Percentiles rank a stretch among this genome's conserved stretches.
Evolutionary conservation across 2,113 vertebrate genomes (phyloP).

Genomic region (Crotalus helleri): DNA sequence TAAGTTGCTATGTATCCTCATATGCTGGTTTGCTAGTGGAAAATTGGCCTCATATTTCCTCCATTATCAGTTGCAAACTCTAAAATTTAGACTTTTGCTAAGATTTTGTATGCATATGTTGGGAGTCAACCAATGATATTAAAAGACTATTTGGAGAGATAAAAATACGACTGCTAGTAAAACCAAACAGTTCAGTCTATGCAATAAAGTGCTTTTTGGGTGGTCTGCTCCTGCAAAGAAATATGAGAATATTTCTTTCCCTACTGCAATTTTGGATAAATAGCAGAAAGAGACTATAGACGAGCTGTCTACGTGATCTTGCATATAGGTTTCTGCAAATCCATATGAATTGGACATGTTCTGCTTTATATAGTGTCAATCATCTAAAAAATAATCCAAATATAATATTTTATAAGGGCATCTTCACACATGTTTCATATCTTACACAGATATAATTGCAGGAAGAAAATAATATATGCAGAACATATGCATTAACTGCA

Average conservation of each 20-base stretch:
- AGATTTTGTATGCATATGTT: background rate
- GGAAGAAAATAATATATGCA: background rate
- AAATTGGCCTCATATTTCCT: background rate
- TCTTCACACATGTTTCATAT: background rate
- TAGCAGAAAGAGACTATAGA: background rate
- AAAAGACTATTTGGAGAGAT: background rate
- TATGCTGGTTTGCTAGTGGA: background rate
- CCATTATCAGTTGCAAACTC: background rate
- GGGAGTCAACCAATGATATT: background rate
- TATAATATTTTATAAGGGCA: background rate
- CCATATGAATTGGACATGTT: too few relatives aligned
- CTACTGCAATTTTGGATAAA: background rate
- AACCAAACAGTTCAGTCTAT: background rate
- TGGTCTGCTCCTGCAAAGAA: background rate
- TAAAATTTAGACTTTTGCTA: background rate
- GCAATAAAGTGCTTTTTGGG: constrained; percentile 18
- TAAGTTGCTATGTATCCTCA: background rate
- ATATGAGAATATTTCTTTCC: background rate
- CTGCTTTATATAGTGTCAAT: background rate
- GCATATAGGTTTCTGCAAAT: background rate
- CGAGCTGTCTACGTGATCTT: background rate
- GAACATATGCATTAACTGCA: fast-evolving
- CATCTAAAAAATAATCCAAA: background rate
- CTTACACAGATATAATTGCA: background rate
- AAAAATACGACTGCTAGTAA: background rate